Conservation (phyloP, 92 coral and sea anemone species). For the Porites cylindrica region DNA sequence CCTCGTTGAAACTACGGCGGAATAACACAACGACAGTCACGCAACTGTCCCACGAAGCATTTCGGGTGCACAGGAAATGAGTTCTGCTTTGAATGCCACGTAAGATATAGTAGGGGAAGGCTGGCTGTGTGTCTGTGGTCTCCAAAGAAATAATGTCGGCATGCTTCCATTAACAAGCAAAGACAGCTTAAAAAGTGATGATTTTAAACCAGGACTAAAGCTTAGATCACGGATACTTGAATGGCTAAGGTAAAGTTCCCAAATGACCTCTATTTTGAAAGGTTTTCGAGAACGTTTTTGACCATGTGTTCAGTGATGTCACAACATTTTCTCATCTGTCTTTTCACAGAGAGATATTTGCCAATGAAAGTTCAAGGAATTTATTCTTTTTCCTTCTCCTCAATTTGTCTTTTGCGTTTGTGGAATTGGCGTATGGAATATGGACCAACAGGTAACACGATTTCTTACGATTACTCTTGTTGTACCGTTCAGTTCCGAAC, state of each 20-base stretch:
- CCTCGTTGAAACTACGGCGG: not conserved
- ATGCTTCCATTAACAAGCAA: conserved; percentile 97
- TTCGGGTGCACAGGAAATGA: conserved; percentile 37
- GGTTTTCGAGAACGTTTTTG: not conserved
- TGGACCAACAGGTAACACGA: conserved; percentile 94
- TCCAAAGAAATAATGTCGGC: conserved; percentile 37
- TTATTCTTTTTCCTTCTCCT: conserved; percentile 88
- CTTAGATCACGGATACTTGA: conserved; percentile 78
- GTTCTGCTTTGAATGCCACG: conserved; percentile 43
- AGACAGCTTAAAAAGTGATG: conserved; percentile 93
- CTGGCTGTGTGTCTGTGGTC: conserved; percentile 16
- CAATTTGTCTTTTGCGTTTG: conserved; percentile 95
- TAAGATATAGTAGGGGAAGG: conserved; percentile 7
- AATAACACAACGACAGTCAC: conserved; percentile 13
- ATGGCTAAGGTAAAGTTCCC: conserved; percentile 79
- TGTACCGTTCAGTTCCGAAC: too few species aligned
- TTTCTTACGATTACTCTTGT: not conserved
- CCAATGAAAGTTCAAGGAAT: conserved; percentile 89
- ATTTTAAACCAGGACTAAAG: conserved; percentile 87
- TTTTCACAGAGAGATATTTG: conserved; percentile 78
- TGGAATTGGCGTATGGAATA: conserved; percentile 94
- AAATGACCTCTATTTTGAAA: not conserved
- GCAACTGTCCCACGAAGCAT: conserved; percentile 27
- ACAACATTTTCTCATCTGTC: not conserved
- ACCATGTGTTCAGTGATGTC: not conserved